Evolutionary conservation across 1,140 invertebrate species (phyloP).

Genomic region (Potamilus streckersoni): DNA sequence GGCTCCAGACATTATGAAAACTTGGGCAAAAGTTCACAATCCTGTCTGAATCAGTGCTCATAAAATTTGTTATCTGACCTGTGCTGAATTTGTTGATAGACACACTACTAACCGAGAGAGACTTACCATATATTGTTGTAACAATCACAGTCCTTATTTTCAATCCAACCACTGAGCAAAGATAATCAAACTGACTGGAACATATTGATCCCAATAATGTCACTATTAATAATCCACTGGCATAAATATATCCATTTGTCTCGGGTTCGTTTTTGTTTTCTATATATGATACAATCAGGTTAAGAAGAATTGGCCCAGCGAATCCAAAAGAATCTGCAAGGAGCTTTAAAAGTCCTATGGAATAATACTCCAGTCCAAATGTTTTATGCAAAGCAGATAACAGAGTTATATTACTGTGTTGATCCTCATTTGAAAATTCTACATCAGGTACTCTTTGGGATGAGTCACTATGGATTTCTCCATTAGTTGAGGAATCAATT

Average conservation of each 20-base stretch:
- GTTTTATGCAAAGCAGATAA: slow-evolving; percentile 81
- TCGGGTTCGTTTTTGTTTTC: slow-evolving; percentile 78
- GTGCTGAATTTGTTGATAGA: slow-evolving; percentile 73
- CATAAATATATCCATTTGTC: slow-evolving; percentile 83
- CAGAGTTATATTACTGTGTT: slow-evolving; percentile 67
- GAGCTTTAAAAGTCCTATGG: slow-evolving; percentile 88
- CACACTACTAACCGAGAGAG: slow-evolving; percentile 64
- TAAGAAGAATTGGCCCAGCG: slow-evolving; percentile 88
- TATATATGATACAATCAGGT: slow-evolving; percentile 83
- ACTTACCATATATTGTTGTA: slow-evolving; percentile 88
- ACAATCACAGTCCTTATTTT: slow-evolving; percentile 89
- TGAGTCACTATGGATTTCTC: not conserved
- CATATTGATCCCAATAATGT: slow-evolving; percentile 78
- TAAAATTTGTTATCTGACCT: slow-evolving; percentile 95
- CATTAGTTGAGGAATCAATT: not conserved
- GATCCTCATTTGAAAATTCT: slow-evolving; percentile 8
- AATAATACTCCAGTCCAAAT: slow-evolving; percentile 90
- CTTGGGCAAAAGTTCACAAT: slow-evolving; percentile 96
- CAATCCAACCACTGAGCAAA: slow-evolving; percentile 85
- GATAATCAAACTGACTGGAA: slow-evolving; percentile 91
- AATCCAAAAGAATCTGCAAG: slow-evolving; percentile 86
- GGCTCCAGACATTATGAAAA: slow-evolving; percentile 97
- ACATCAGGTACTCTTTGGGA: slow-evolving; percentile 26
- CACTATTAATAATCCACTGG: slow-evolving; percentile 73
- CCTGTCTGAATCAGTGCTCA: slow-evolving; percentile 95